phyloP scores from a whole-genome alignment of 2,888 invertebrate genomes.

The Tricholauxania praeusta region DNA sequence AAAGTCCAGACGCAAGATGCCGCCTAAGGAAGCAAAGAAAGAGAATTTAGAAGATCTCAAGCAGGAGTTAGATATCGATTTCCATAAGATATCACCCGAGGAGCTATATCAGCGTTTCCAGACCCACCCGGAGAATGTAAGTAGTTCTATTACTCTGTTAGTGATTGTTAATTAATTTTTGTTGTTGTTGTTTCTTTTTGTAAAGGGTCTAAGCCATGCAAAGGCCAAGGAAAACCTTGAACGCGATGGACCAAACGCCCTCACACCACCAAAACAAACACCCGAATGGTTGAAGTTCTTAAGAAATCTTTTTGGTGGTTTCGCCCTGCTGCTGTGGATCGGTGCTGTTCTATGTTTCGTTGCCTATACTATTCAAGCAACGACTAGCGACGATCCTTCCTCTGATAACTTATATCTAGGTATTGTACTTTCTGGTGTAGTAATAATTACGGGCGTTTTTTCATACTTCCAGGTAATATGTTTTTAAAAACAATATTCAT shows the following conservation, averaged over 20 bases:
- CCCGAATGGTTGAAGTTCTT: slow-evolving; percentile 99
- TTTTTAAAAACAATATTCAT: no score
- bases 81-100: slow-evolving; percentile 97
- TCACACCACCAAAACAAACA: slow-evolving; percentile 96
- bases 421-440: slow-evolving; percentile 94
- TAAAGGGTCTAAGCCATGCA: slow-evolving; percentile 94
- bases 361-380: slow-evolving; percentile 94
- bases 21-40: slow-evolving; percentile 70
- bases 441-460: slow-evolving; percentile 98
- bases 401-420: slow-evolving; percentile 98
- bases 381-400: slow-evolving; percentile 94
- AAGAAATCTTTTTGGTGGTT: slow-evolving; percentile 98
- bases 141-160: slow-evolving; percentile 58
- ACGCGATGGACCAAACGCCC: no score
- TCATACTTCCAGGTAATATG: slow-evolving; percentile 97
- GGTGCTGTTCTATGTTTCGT: slow-evolving; percentile 97
- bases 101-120: slow-evolving; percentile 97
- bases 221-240: slow-evolving; percentile 98
- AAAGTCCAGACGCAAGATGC: slow-evolving; percentile 70
- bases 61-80: slow-evolving; percentile 99
- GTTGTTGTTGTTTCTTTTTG: slow-evolving; percentile 39
- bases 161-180: background rate
- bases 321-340: slow-evolving; percentile 95
- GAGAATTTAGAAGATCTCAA: slow-evolving; percentile 98
- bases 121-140: slow-evolving; percentile 97